Base-by-base conservation (phyloP, 2,113 vertebrate genomes). In the Lophotis ruficrista region DNA sequence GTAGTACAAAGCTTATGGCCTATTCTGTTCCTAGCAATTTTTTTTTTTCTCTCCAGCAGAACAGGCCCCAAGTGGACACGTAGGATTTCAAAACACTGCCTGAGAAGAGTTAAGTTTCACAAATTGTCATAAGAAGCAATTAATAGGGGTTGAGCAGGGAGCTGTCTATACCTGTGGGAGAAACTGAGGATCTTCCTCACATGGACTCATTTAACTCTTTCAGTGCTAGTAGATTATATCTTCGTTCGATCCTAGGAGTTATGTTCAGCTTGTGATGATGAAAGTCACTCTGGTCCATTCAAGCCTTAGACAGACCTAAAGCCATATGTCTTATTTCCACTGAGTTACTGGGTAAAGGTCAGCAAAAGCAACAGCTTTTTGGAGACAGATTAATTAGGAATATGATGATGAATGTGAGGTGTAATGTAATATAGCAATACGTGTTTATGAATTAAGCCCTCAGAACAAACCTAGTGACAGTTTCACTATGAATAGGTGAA, bases 131-230 rank as follows among this genome's bases (percentile, higher is more conserved):
- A 31, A 16, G 53, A 83, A 76, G 1, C 14, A 54, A 54, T 30
- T 2, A 58, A 64, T 14, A 8, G 6, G 50, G 9, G 9, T 82
- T 65, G 28, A 60, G 20, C 20, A 56, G 25, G 14, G 14, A 65
- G 10, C 6, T 47, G 12, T n/a, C 19, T 60, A 3, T 31, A 61
- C 15, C 7, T 83, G 25, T 0, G 0, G 51, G 41, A 61, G 62
- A 89, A 89, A 45, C 11, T 38, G 27, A 54, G 7, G n/a, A 6
- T 33, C 9, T 6, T 54, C 30, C 28, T 21, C 19, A 14, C 28
- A 24, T 27, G 22, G 16, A 45, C 7, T 61, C 10, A 4, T 2
- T 3, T 19, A 87, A 28, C 14, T 47, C 38, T 57, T 62, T 87
- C 43, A 90, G 33, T 43, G 23, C 10, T 14, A 60, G 31, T 19